A percentile compares a stretch with the other conserved stretches of the same genome.
Evolutionary conservation across 2,113 vertebrate species (phyloP).

Genomic region (Nycticryphes semicollaris): DNA sequence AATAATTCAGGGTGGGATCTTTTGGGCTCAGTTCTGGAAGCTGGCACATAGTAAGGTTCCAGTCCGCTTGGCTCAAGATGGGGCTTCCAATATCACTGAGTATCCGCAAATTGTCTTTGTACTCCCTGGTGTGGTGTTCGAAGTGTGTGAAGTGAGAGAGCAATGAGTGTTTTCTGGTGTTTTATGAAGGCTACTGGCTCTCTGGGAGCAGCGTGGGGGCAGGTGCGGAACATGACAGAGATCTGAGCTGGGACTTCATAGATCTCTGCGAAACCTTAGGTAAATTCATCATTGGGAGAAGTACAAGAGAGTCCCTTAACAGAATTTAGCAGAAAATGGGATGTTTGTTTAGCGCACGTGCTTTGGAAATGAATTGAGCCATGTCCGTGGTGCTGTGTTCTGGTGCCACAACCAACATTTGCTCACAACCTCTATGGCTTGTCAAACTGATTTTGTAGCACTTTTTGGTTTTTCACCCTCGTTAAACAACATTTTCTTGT

Average conservation of each 20-base stretch:
- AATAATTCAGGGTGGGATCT: background rate
- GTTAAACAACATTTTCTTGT: background rate
- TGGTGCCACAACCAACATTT: background rate
- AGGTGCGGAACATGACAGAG: background rate
- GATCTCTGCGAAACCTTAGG: background rate
- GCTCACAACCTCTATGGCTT: background rate
- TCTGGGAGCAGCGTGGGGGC: background rate
- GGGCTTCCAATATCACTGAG: background rate
- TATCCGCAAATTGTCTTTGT: rapidly evolving
- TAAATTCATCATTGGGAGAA: background rate
- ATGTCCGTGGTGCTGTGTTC: background rate
- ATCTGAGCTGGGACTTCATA: background rate
- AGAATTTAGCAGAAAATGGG: background rate
- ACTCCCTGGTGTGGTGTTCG: background rate
- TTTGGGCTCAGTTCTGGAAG: background rate
- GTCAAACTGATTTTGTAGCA: background rate
- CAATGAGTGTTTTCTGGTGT: background rate
- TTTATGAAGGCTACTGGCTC: background rate
- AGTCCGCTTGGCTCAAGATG: too few species aligned
- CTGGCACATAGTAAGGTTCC: background rate
- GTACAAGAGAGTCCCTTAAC: background rate
- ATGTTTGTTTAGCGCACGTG: background rate
- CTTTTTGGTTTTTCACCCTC: background rate
- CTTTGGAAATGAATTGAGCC: background rate
- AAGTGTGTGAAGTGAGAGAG: rapidly evolving